A percentile compares a stretch with the other conserved stretches of the same genome.
Conservation (phyloP, 1,140 invertebrate species). For the Diuraphis noxia region DNA sequence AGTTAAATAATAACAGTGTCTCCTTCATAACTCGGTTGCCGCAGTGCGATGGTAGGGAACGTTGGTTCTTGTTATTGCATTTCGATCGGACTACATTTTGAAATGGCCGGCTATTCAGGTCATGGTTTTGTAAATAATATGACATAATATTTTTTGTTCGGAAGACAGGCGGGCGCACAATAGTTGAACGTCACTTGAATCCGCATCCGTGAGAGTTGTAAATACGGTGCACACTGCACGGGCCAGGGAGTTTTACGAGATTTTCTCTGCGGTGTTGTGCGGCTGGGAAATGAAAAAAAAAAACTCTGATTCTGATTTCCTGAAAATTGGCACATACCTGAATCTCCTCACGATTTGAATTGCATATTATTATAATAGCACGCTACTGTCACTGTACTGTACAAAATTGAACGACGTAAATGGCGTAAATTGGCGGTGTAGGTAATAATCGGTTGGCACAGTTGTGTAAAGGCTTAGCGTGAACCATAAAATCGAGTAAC, state of each 20-base stretch:
- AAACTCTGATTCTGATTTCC: background rate
- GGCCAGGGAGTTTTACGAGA: background rate
- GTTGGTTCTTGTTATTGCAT: conserved; percentile 1
- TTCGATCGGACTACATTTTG: background rate
- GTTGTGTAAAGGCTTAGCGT: background rate
- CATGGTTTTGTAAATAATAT: background rate
- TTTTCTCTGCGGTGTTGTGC: background rate
- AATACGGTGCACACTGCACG: too few relatives aligned
- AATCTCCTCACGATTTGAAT: background rate
- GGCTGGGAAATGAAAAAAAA: background rate
- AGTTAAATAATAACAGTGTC: background rate
- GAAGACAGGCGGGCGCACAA: background rate
- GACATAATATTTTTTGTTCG: background rate
- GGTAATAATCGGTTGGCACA: background rate
- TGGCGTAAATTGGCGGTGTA: background rate
- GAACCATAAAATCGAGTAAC: background rate
- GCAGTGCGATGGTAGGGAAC: background rate
- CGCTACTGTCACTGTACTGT: background rate
- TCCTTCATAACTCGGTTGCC: background rate
- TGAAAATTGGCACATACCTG: background rate
- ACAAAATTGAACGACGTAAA: background rate
- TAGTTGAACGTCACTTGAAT: background rate
- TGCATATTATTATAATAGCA: background rate
- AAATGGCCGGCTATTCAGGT: background rate
- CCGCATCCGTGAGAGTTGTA: background rate